A percentile compares a stretch with the other conserved stretches of the same genome.
phyloP scores from a whole-genome alignment of 2,113 vertebrate species.

The Romanogobio albipinnatus region DNA sequence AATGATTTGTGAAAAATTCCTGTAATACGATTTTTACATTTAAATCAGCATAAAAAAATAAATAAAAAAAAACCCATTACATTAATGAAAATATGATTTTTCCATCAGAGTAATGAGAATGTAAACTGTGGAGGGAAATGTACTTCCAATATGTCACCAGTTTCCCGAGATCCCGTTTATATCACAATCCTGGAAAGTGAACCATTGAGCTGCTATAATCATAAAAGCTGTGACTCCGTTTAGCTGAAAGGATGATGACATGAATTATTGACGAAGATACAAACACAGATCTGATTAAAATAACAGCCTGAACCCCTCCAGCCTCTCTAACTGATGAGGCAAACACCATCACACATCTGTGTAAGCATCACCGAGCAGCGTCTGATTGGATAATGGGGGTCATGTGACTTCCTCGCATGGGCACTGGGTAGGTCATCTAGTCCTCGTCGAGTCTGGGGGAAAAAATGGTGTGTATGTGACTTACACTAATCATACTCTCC shows the following conservation, averaged over 20 bases:
- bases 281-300: conserved; percentile 49
- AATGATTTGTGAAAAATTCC: not conserved
- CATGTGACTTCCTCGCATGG: conserved; percentile 63
- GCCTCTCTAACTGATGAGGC: conserved; percentile 42
- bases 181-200: conserved; percentile 20
- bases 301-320: conserved; percentile 35
- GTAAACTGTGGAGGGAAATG: not conserved
- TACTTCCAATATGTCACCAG: not conserved
- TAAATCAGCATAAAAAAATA: not conserved
- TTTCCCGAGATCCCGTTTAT: not conserved
- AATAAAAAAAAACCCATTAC: not conserved
- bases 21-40: not conserved
- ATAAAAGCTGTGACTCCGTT: conserved; percentile 30
- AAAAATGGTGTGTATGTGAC: conserved; percentile 20
- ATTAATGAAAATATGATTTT: not conserved
- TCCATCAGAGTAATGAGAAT: conserved; percentile 1
- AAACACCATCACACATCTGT: conserved; percentile 59
- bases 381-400: conserved; percentile 58
- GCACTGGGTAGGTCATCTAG: conserved; percentile 64
- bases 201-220: conserved; percentile 33
- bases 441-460: conserved; percentile 53
- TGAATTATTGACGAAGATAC: conserved; percentile 48
- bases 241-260: conserved; percentile 29
- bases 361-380: conserved; percentile 42
- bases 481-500: conserved; percentile 13